These are phyloP conservation scores for Cristatella mucedo DNA, from an alignment of 2,888 invertebrate genomes.

Conservation along the genomic window DNA sequence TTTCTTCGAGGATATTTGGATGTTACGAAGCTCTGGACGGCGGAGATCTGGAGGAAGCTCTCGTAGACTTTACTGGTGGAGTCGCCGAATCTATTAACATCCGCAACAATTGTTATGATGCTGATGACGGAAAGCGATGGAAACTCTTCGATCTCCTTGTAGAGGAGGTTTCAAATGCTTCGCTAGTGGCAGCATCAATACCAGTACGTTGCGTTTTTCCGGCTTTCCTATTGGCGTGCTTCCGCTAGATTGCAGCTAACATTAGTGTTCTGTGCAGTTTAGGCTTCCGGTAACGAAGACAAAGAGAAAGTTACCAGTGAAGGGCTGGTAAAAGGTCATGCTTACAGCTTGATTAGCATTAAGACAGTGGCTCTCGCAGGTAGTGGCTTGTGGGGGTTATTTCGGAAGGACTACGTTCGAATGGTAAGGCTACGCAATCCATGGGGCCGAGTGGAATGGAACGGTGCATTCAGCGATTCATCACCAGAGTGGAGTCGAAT, in stretches of 20 bases:
- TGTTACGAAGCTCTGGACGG: slow-evolving; percentile 48
- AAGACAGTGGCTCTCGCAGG: slow-evolving; percentile 37
- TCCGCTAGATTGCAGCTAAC: too few relatives aligned
- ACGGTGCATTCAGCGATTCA: slow-evolving; percentile 46
- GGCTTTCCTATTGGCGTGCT: too few relatives aligned
- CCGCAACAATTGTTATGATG: slow-evolving; percentile 25
- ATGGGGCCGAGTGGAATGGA: slow-evolving; percentile 48
- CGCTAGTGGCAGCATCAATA: slow-evolving; percentile 47
- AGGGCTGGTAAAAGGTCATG: slow-evolving; percentile 47
- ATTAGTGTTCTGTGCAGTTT: too few relatives aligned
- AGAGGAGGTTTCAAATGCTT: slow-evolving; percentile 43
- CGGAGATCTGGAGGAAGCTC: slow-evolving; percentile 46
- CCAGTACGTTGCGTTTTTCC: slow-evolving; percentile 42
- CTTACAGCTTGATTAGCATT: slow-evolving; percentile 48
- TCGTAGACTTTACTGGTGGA: slow-evolving; percentile 49
- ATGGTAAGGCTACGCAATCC: slow-evolving; percentile 48
- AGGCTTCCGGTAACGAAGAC: too few relatives aligned
- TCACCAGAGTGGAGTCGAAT: slow-evolving; percentile 45
- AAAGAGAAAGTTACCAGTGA: too few relatives aligned
- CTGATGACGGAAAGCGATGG: slow-evolving; percentile 36
- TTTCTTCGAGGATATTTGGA: slow-evolving; percentile 46
- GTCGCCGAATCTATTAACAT: slow-evolving; percentile 45
- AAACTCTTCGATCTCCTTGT: slow-evolving; percentile 42
- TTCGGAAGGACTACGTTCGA: slow-evolving; percentile 41
- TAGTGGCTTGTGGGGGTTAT: slow-evolving; percentile 33